Percentiles rank a stretch among this genome's conserved stretches.
Evolutionary conservation across 2,888 invertebrate species (phyloP).

Genomic region (Helicoverpa assulta): DNA sequence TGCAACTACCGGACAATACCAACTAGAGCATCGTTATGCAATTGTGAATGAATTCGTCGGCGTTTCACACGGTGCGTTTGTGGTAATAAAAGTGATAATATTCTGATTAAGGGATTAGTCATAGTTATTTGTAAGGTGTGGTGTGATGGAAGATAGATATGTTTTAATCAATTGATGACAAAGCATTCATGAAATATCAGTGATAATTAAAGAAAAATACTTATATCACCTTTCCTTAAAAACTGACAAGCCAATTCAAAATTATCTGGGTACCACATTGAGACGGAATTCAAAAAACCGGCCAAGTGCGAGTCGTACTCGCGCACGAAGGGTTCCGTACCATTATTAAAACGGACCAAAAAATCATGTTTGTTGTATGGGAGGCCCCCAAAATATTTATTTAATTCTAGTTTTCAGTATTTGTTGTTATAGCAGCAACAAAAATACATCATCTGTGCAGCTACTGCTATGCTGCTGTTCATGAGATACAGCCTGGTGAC

Average conservation of each 20-base stretch:
- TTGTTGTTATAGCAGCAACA: no score
- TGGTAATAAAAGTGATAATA: background rate
- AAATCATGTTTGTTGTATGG: no score
- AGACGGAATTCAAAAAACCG: slow-evolving; percentile 18
- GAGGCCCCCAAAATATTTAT: no score
- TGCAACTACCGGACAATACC: slow-evolving; percentile 41
- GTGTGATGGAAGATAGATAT: background rate
- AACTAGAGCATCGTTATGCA: slow-evolving; percentile 50
- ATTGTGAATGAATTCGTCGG: slow-evolving; percentile 37
- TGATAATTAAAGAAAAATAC: background rate
- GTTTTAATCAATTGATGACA: background rate
- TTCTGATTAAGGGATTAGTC: background rate
- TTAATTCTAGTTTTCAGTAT: no score
- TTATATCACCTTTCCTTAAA: no score
- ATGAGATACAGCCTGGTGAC: no score
- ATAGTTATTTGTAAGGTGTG: slow-evolving; percentile 4
- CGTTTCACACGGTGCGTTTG: slow-evolving; percentile 34
- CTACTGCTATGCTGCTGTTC: no score
- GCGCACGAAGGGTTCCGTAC: no score
- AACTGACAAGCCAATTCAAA: no score
- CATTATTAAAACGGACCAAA: no score
- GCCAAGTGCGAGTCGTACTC: no score
- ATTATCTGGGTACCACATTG: slow-evolving; percentile 11
- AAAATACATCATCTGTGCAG: no score
- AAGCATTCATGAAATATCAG: background rate